Conservation (phyloP, 2,888 invertebrate genomes). For the Protonemura montana region DNA sequence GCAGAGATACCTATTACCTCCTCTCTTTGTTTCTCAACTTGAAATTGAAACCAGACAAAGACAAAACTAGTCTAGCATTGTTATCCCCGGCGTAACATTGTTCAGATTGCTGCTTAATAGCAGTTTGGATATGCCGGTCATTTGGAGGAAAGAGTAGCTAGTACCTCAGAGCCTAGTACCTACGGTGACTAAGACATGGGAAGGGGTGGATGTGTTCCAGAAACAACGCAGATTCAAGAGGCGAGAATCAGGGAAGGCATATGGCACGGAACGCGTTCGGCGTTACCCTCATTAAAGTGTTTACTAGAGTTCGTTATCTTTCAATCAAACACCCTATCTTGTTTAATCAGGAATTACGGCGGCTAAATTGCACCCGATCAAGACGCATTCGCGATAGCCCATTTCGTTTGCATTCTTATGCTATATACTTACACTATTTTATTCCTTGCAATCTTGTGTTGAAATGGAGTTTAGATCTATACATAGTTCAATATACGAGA, state of each 20-base stretch:
- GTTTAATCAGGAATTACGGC: slow-evolving; percentile 39
- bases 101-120: slow-evolving; percentile 13
- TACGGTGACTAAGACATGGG: too few species aligned
- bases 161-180: too few species aligned
- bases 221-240: too few species aligned
- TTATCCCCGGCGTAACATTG: slow-evolving; percentile 30
- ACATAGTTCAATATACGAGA: too few species aligned
- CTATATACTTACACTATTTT: background rate
- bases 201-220: too few species aligned
- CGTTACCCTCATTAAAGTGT: slow-evolving; percentile 13
- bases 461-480: too few species aligned
- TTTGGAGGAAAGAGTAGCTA: slow-evolving; percentile 17
- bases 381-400: background rate
- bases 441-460: background rate
- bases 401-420: background rate
- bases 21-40: slow-evolving; percentile 30
- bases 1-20: background rate
- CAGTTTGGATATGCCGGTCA: slow-evolving; percentile 33
- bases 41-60: slow-evolving; percentile 37
- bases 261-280: background rate
- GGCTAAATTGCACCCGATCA: slow-evolving; percentile 32
- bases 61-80: slow-evolving; percentile 34
- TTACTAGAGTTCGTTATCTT: slow-evolving; percentile 36
- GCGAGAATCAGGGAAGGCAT: too few species aligned
- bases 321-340: slow-evolving; percentile 36